phyloP scores from a whole-genome alignment of 2,113 vertebrate species.

The Lipotes vexillifer region DNA sequence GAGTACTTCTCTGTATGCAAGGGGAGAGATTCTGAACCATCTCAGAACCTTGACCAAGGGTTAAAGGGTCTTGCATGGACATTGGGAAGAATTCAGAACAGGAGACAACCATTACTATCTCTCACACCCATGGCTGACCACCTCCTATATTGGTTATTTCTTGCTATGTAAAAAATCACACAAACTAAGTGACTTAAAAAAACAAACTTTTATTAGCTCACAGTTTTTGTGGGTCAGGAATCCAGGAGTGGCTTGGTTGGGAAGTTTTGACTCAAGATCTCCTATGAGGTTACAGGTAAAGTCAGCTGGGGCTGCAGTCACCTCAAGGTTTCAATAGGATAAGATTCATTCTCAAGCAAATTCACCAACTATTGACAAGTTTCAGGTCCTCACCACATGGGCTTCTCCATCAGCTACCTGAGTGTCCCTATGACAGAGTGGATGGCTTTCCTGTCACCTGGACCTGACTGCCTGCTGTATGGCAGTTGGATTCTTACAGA shows the following conservation, averaged over 20 bases:
- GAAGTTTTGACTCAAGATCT: not conserved
- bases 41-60: not conserved
- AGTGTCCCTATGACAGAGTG: no score
- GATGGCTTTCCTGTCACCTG: no score
- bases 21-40: not conserved
- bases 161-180: not conserved
- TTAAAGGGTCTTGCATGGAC: not conserved
- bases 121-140: not conserved
- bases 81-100: not conserved
- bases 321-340: not conserved
- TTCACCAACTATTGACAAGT: not conserved
- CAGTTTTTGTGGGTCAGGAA: not conserved
- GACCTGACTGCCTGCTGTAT: not conserved
- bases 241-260: not conserved
- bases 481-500: not conserved
- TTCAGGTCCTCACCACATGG: not conserved
- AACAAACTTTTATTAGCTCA: not conserved
- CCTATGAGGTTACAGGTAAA: not conserved
- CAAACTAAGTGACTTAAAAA: not conserved
- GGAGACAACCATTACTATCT: not conserved
- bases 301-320: not conserved
- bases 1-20: fast-evolving
- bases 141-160: not conserved
- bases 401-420: not conserved
- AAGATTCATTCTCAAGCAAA: not conserved